Conservation (phyloP, 1,140 invertebrate genomes). For the Nephila pilipes region DNA sequence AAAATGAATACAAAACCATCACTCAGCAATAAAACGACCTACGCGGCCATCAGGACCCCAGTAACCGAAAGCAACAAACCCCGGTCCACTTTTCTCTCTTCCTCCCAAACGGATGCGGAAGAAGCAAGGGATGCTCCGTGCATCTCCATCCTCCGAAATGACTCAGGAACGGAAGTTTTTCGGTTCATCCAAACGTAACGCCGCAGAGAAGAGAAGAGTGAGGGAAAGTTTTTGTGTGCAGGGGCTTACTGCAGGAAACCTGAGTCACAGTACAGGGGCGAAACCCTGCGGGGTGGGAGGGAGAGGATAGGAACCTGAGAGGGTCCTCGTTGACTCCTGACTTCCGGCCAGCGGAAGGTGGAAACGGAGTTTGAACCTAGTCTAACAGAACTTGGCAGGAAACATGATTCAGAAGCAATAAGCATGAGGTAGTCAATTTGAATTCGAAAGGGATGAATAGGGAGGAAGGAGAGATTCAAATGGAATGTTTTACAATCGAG, state of each 20-base stretch:
- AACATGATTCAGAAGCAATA: slow-evolving; percentile 62
- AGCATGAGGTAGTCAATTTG: slow-evolving; percentile 37
- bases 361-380: slow-evolving; percentile 47
- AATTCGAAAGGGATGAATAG: slow-evolving; percentile 11
- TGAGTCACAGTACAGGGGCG: slow-evolving; percentile 47
- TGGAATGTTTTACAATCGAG: neutral
- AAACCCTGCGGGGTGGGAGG: neutral
- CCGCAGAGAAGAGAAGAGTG: slow-evolving; percentile 29
- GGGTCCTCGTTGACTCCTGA: slow-evolving; percentile 63
- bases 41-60: neutral
- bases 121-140: slow-evolving; percentile 22
- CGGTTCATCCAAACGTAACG: slow-evolving; percentile 56
- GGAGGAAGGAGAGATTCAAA: neutral
- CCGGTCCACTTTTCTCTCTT: slow-evolving; percentile 48
- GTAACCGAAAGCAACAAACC: slow-evolving; percentile 1
- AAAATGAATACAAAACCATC: slow-evolving; percentile 52
- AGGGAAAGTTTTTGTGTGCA: slow-evolving; percentile 63
- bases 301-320: neutral
- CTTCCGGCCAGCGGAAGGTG: slow-evolving; percentile 47
- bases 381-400: slow-evolving; percentile 1
- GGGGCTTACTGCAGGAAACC: slow-evolving; percentile 53
- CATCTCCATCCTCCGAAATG: slow-evolving; percentile 52
- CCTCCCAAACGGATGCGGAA: slow-evolving; percentile 61
- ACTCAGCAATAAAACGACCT: slow-evolving; percentile 47
- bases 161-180: slow-evolving; percentile 74